Conservation (phyloP, 2,888 invertebrate genomes). For the Auanema freiburgensis region DNA sequence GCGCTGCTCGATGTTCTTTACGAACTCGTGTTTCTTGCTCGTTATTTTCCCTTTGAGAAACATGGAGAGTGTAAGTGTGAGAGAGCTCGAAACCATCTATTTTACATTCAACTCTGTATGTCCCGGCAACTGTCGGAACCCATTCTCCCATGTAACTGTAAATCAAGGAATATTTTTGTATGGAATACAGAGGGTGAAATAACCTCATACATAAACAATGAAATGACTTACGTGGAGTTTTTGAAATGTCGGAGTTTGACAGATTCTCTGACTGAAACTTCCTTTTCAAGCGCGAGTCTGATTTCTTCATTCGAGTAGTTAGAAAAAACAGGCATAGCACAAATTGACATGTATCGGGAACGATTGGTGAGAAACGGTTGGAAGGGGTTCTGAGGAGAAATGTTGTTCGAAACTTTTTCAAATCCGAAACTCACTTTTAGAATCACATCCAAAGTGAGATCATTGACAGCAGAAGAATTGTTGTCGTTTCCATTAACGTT, state of each 20-base stretch:
- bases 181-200: too few species aligned
- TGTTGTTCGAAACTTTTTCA: neutral
- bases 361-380: slow-evolving; percentile 58
- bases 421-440: neutral
- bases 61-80: slow-evolving; percentile 50
- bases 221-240: slow-evolving; percentile 74
- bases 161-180: neutral
- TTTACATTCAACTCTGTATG: slow-evolving; percentile 82
- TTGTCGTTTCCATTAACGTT: slow-evolving; percentile 1
- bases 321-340: slow-evolving; percentile 81
- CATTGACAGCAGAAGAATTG: neutral
- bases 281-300: slow-evolving; percentile 50
- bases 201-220: too few species aligned
- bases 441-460: neutral
- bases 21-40: slow-evolving; percentile 8
- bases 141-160: slow-evolving; percentile 77
- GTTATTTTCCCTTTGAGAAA: slow-evolving; percentile 22
- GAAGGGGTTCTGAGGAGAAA: slow-evolving; percentile 42
- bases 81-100: slow-evolving; percentile 64
- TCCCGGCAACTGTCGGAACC: slow-evolving; percentile 88
- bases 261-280: slow-evolving; percentile 73
- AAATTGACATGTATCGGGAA: slow-evolving; percentile 81
- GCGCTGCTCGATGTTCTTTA: slow-evolving; percentile 14
- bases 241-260: slow-evolving; percentile 78
- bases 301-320: slow-evolving; percentile 92